Percentiles rank a stretch among this genome's conserved stretches.
Evolutionary conservation across 1,140 invertebrate species (phyloP).

Genomic region (Caenorhabditis remanei): DNA sequence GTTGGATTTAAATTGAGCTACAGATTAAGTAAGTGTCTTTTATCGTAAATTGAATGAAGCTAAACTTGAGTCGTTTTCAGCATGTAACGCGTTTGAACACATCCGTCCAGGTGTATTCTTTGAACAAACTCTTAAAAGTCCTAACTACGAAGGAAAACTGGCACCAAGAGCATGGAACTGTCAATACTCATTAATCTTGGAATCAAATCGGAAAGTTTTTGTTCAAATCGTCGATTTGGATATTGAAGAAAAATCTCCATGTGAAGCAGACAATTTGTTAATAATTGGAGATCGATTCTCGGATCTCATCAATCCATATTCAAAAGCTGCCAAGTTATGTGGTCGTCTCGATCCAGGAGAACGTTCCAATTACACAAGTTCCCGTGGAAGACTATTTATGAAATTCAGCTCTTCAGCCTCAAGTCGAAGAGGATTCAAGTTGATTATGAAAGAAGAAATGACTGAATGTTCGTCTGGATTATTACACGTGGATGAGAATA

Average conservation of each 20-base stretch:
- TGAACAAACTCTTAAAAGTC: constrained; percentile 67
- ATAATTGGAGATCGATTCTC: constrained; percentile 57
- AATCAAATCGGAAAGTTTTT: constrained; percentile 71
- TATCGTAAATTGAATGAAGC: background rate
- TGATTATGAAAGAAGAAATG: constrained; percentile 69
- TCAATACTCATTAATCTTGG: constrained; percentile 65
- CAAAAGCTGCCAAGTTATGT: constrained; percentile 16
- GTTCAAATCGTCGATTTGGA: constrained; percentile 71
- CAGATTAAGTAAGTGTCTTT: constrained; percentile 63
- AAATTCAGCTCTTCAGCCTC: background rate
- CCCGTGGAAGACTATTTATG: constrained; percentile 54
- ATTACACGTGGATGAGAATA: constrained; percentile 69
- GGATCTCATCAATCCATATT: background rate
- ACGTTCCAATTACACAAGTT: background rate
- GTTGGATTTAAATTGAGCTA: constrained; percentile 71
- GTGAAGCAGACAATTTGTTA: constrained; percentile 57
- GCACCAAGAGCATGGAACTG: constrained; percentile 7
- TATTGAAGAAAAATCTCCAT: constrained; percentile 58
- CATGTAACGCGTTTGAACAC: constrained; percentile 72
- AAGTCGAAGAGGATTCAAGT: constrained; percentile 68
- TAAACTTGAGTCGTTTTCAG: constrained; percentile 53
- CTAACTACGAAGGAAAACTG: constrained; percentile 64
- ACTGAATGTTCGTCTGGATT: constrained; percentile 68
- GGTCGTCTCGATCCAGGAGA: background rate
- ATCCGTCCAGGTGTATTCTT: constrained; percentile 66